Conservation (phyloP, 2,888 invertebrate species). For the Drosophila leonis region DNA sequence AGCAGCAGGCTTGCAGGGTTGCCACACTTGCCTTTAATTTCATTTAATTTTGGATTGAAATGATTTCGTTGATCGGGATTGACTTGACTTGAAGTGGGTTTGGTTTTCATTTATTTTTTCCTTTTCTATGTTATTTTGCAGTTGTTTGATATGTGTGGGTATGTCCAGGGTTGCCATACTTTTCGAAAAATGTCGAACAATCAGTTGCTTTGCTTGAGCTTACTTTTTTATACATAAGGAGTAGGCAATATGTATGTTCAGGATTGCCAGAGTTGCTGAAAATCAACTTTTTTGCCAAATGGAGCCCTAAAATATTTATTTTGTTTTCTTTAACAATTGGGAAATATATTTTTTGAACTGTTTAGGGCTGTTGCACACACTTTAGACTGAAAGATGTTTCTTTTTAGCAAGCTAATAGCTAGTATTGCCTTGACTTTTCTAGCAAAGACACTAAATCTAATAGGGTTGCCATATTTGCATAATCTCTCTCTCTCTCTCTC, state of each 20-base stretch:
- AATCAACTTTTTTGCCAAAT: not conserved
- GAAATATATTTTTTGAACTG: too few relatives aligned
- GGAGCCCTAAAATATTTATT: not conserved
- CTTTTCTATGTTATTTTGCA: not conserved
- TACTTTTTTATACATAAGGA: too few relatives aligned
- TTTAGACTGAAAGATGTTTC: too few relatives aligned
- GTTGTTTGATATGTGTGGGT: not conserved
- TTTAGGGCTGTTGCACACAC: too few relatives aligned
- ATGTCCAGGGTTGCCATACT: conserved; percentile 2
- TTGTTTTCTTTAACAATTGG: too few relatives aligned
- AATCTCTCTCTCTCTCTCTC: not conserved
- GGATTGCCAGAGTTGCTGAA: not conserved
- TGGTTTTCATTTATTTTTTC: too few relatives aligned
- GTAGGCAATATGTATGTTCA: not conserved
- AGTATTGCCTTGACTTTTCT: not conserved
- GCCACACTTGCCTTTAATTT: not conserved
- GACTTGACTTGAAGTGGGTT: too few relatives aligned
- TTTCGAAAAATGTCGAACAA: not conserved
- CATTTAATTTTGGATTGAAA: not conserved
- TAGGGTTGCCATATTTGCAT: not conserved
- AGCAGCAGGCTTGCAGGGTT: not conserved
- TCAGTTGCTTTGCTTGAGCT: too few relatives aligned
- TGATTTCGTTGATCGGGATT: too few relatives aligned
- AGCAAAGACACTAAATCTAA: too few relatives aligned
- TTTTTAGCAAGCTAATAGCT: too few relatives aligned